phyloP scores from a whole-genome alignment of 2,113 vertebrate genomes.

The Notarius lentiginosus region DNA sequence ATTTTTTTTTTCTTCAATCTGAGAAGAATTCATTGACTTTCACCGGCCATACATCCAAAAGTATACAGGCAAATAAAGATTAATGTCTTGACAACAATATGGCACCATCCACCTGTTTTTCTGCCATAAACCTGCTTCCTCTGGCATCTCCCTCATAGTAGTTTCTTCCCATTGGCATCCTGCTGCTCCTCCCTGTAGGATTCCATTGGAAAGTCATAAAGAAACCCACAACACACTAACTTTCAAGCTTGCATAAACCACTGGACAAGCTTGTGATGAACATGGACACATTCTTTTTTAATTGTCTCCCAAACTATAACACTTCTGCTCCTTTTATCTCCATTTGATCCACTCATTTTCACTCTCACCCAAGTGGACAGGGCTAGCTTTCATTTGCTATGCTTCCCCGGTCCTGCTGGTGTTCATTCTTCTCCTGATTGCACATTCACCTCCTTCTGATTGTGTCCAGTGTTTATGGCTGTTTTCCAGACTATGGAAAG shows the following conservation, averaged over 20 bases:
- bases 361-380: not conserved
- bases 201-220: constrained; percentile 9
- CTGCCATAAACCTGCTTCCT: constrained; percentile 13
- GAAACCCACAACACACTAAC: not conserved
- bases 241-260: not conserved
- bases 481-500: constrained; percentile 6
- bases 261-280: not conserved
- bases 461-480: constrained; percentile 27
- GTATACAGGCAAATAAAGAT: constrained; percentile 21
- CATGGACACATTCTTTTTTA: not conserved
- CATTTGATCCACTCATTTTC: not conserved
- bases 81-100: constrained; percentile 20
- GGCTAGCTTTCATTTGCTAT: not conserved
- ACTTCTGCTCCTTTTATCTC: not conserved
- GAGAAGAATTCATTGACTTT: constrained; percentile 2
- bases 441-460: constrained; percentile 24
- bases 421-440: constrained; percentile 16
- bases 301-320: not conserved
- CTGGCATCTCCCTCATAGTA: constrained; percentile 13
- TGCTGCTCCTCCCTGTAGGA: constrained; percentile 8
- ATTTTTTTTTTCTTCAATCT: not conserved
- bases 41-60: not conserved
- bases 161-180: not conserved
- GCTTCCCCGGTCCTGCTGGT: not conserved
- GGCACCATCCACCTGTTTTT: not conserved